phyloP scores from a whole-genome alignment of 2,797 vertebrate species.

The Chrosomus eos region DNA sequence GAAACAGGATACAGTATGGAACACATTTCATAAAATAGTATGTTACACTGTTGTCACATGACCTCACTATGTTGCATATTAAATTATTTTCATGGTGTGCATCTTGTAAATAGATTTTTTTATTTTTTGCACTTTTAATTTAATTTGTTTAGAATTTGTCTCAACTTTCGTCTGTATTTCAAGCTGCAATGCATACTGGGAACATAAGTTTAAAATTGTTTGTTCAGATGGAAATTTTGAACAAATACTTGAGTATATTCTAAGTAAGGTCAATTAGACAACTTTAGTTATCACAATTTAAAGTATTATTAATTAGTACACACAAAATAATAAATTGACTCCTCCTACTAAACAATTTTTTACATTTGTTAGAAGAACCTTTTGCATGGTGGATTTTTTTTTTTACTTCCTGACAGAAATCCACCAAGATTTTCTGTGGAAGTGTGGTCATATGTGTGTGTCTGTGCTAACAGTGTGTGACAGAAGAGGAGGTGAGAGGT shows the following conservation, averaged over 20 bases:
- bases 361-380: background rate
- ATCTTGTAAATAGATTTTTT: no score
- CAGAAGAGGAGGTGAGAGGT: conserved; percentile 42
- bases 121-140: background rate
- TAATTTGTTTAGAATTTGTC: background rate
- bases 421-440: background rate
- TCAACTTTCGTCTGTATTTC: background rate
- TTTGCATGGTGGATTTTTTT: no score
- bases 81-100: no score
- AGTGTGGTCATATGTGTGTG: conserved; percentile 24
- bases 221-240: background rate
- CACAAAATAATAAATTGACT: background rate
- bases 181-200: background rate
- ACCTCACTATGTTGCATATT: no score
- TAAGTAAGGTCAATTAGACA: background rate
- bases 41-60: no score
- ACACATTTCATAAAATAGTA: no score
- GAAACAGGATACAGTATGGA: no score
- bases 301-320: background rate
- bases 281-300: background rate
- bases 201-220: background rate
- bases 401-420: conserved; percentile 4
- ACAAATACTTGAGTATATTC: background rate
- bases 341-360: background rate
- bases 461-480: conserved; percentile 52